These are phyloP conservation scores for Andrena marginata DNA, from an alignment of 2,888 invertebrate species.

Conservation along the genomic window DNA sequence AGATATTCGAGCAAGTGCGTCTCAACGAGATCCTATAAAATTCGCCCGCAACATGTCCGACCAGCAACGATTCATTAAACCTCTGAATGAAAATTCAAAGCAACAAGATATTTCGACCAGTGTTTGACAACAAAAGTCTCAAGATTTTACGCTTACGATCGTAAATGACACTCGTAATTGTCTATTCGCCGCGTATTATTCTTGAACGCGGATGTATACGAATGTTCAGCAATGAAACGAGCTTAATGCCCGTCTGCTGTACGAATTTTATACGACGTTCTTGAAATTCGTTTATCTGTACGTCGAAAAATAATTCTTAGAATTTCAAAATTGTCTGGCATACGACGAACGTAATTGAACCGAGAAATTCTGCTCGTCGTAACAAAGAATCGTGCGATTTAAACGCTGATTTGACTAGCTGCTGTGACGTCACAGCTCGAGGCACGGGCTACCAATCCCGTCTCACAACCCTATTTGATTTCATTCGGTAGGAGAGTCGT, in stretches of 20 bases:
- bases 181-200: neutral
- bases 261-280: neutral
- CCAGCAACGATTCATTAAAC: neutral
- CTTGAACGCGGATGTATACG: neutral
- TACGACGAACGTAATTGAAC: neutral
- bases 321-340: neutral
- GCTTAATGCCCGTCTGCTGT: neutral
- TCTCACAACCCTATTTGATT: slow-evolving; percentile 77
- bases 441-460: slow-evolving; percentile 72
- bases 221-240: neutral
- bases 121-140: neutral
- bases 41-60: neutral
- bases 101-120: neutral
- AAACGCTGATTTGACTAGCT: slow-evolving; percentile 67
- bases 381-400: slow-evolving; percentile 28
- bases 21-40: slow-evolving; percentile 1
- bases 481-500: slow-evolving; percentile 73
- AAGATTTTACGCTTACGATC: neutral
- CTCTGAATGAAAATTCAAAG: neutral
- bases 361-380: neutral
- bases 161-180: neutral
- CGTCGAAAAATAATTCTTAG: neutral
- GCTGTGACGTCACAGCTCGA: slow-evolving; percentile 62
- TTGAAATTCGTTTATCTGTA: neutral
- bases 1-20: slow-evolving; percentile 2